phyloP scores from a whole-genome alignment of 2,797 vertebrate genomes.

The Malacoctenus gilli region DNA sequence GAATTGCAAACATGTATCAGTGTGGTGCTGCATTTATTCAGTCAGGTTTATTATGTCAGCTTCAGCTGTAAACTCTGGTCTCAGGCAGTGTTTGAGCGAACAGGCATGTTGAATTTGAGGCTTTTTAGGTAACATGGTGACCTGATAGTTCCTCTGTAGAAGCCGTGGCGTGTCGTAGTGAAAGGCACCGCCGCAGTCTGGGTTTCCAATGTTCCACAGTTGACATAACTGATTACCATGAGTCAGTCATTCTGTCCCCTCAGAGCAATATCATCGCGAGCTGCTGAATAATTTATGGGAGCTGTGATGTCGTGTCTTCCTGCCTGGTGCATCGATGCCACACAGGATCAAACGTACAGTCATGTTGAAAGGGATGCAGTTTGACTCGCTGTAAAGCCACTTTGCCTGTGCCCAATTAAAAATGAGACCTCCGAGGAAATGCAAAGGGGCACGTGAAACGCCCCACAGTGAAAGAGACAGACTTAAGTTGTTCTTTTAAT shows the following conservation, averaged over 20 bases:
- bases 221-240: constrained; percentile 53
- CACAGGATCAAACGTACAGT: constrained; percentile 24
- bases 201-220: constrained; percentile 41
- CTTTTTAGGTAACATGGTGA: background rate
- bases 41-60: too few species aligned
- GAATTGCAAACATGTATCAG: too few species aligned
- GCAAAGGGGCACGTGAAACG: too few species aligned
- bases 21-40: too few species aligned
- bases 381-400: constrained; percentile 7
- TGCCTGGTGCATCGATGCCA: constrained; percentile 24
- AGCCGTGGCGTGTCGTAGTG: background rate
- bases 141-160: background rate
- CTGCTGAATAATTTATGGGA: constrained; percentile 71
- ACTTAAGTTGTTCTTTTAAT: too few species aligned
- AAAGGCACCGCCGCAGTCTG: constrained; percentile 23
- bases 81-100: constrained; percentile 10
- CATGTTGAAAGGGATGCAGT: constrained; percentile 3
- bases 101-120: too few species aligned
- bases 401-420: constrained; percentile 34
- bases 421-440: too few species aligned
- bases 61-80: constrained; percentile 13
- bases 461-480: too few species aligned
- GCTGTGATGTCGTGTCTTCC: constrained; percentile 51
- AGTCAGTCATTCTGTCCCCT: constrained; percentile 53
- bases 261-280: constrained; percentile 53